Evolutionary conservation across 2,888 invertebrate genomes (phyloP).

Genomic region (Megastigmus dorsalis): DNA sequence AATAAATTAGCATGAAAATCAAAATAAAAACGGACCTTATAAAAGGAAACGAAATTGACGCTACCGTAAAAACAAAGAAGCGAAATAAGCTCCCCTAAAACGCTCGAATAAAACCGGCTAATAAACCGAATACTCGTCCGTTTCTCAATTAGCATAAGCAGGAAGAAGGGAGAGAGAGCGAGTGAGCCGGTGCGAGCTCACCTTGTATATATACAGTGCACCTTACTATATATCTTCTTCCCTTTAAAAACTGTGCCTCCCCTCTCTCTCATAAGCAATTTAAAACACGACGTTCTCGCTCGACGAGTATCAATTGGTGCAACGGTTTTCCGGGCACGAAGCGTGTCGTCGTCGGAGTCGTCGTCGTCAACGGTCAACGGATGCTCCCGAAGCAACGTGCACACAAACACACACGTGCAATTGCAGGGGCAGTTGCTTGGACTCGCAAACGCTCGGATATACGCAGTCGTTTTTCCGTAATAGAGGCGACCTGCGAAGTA

Average conservation of each 20-base stretch:
- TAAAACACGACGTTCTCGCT: neutral
- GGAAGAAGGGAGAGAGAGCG: too few relatives aligned
- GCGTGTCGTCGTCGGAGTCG: conserved; percentile 30
- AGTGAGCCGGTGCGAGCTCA: too few relatives aligned
- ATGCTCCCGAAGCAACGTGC: conserved; percentile 1
- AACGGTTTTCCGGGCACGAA: conserved; percentile 35
- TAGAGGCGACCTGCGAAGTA: too few relatives aligned
- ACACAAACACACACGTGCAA: too few relatives aligned
- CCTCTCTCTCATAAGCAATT: neutral
- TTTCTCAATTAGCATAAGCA: conserved; percentile 41
- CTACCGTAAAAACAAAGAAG: conserved; percentile 13
- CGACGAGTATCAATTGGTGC: too few relatives aligned
- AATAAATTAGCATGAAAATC: conserved; percentile 2
- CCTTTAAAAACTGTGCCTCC: conserved; percentile 9
- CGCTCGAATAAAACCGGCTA: neutral
- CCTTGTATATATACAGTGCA: too few relatives aligned
- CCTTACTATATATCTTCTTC: neutral
- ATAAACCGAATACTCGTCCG: neutral
- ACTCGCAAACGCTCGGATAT: too few relatives aligned
- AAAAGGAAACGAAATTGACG: too few relatives aligned
- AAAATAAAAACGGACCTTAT: conserved; percentile 26
- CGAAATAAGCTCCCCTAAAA: too few relatives aligned
- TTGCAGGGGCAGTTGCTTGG: too few relatives aligned
- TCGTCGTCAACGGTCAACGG: conserved; percentile 33
- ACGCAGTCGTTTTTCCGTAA: too few relatives aligned